Conservation (phyloP, 2,888 invertebrate genomes). For the Chalcis sispes region DNA sequence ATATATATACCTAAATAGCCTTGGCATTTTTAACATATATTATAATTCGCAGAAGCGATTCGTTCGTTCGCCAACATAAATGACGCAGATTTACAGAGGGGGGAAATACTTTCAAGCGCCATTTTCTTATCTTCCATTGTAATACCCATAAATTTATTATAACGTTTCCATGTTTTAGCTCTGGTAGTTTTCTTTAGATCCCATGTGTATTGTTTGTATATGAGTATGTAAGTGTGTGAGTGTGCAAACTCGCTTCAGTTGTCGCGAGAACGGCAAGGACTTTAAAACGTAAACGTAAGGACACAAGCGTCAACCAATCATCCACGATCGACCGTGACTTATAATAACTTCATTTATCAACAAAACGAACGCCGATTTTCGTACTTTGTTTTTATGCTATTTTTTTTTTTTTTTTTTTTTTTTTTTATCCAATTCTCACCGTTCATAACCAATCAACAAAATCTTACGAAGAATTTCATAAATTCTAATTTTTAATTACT, state of each 20-base stretch:
- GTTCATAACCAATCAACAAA: slow-evolving; percentile 26
- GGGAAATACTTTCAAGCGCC: slow-evolving; percentile 56
- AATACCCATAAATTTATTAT: too few species aligned
- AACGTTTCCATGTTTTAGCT: slow-evolving; percentile 5
- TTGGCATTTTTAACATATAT: slow-evolving; percentile 47
- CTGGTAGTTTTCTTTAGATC: slow-evolving; percentile 7
- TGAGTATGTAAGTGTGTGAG: background rate
- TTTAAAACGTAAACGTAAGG: slow-evolving; percentile 44
- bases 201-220: background rate
- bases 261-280: slow-evolving; percentile 56
- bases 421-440: slow-evolving; percentile 21
- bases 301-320: slow-evolving; percentile 56
- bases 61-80: slow-evolving; percentile 40
- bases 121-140: slow-evolving; percentile 5
- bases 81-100: slow-evolving; percentile 47
- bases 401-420: background rate
- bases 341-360: slow-evolving; percentile 23
- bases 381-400: background rate
- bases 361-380: slow-evolving; percentile 43
- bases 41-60: slow-evolving; percentile 43
- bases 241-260: slow-evolving; percentile 12
- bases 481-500: slow-evolving; percentile 37
- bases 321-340: slow-evolving; percentile 53
- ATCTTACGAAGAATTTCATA: slow-evolving; percentile 28
- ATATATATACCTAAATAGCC: slow-evolving; percentile 37